Conservation (phyloP, 2,797 vertebrate genomes). For the Leptodactylus fallax region DNA sequence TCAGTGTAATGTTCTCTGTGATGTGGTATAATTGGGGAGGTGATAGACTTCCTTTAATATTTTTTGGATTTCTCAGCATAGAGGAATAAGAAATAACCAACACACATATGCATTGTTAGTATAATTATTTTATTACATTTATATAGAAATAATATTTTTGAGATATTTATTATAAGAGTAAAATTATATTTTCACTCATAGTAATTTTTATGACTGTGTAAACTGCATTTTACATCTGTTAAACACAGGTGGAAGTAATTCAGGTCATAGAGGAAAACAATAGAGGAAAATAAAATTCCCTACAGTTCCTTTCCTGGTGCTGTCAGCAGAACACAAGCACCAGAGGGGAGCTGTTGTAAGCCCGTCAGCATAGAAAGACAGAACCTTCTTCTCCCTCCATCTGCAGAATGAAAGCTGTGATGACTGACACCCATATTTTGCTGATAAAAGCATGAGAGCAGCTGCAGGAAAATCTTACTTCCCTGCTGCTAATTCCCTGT, state of each 20-base stretch:
- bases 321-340: neutral
- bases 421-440: neutral
- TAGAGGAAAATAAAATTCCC: neutral
- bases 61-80: no score
- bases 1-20: no score
- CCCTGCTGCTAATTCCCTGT: neutral
- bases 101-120: neutral
- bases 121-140: neutral
- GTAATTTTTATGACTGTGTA: neutral
- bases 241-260: conserved; percentile 1
- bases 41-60: no score
- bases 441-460: neutral
- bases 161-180: neutral
- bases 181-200: no score
- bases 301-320: neutral
- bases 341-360: neutral
- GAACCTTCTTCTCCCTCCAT: neutral
- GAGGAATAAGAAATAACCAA: no score
- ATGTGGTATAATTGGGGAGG: no score
- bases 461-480: neutral
- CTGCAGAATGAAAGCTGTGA: neutral
- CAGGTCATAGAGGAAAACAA: neutral
- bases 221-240: conserved; percentile 1
- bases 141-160: neutral
- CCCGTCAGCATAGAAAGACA: neutral